Evolutionary conservation across 2,888 invertebrate genomes (phyloP), one percentile per base, ranked within the genome.

Genomic region (Imbricaverruca yamaguchii): DNA sequence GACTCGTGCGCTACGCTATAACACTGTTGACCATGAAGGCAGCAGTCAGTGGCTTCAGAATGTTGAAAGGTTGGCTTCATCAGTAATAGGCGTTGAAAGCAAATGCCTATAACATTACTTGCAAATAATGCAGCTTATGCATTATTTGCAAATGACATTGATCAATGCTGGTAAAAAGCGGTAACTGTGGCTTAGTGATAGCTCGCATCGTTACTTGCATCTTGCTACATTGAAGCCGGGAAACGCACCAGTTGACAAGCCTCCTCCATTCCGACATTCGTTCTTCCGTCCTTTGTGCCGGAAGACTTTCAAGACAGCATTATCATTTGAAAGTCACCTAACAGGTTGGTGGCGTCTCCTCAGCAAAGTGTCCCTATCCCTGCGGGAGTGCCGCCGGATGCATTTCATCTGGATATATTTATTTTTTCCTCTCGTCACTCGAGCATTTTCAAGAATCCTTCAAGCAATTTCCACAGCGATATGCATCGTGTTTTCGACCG

Each of bases 401-500:
- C 25, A 67, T 67, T 67, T 67, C 67, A 67, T 10, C 67, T 13
- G 67, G 9, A n/a, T 23, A 23, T 67, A 67, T 67, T 67, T 67
- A 23, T 67, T 67, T 67, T 67, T 67, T 25, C 67, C 12, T 11
- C 67, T 67, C 67, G 67, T 67, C 67, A 67, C 67, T 67, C n/a
- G 67, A 25, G 67, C 67, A 67, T 67, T 67, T 67, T 67, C 67
- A 67, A 67, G 67, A 25, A 25, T 67, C 67, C 67, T 67, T 67
- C 67, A 67, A 23, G 67, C 67, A 67, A 67, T 67, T 67, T 67
- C 67, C 67, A 67, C 67, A 6, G 25, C 67, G 67, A 67, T 67
- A 67, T 67, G 67, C 67, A 67, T 67, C 67, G 67, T 67, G 25
- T 67, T 67, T 25, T 67, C 67, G 67, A 67, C 67, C 67, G 67